Conservation (phyloP, 2,113 vertebrate genomes). For the Dicerorhinus sumatrensis region DNA sequence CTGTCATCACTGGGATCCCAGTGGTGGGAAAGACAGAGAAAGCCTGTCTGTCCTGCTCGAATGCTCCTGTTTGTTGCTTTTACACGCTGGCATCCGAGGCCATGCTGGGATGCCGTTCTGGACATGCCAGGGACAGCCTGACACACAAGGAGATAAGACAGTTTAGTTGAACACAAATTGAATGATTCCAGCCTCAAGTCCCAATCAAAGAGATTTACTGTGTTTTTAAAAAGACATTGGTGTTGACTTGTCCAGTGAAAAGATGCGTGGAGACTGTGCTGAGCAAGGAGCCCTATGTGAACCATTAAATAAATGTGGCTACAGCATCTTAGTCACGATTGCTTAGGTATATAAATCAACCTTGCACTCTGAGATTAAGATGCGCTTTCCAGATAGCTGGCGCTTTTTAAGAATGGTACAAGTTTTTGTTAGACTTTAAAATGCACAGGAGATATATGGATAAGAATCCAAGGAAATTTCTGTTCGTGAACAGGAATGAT, state of each 20-base stretch:
- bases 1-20: constrained; percentile 68
- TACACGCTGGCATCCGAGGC: constrained; percentile 79
- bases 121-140: constrained; percentile 84
- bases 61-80: constrained; percentile 81
- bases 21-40: not conserved
- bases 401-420: not conserved
- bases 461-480: not conserved
- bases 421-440: not conserved
- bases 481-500: not conserved
- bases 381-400: not conserved
- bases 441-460: not conserved
- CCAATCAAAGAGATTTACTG: constrained; percentile 89
- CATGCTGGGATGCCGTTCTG: constrained; percentile 78
- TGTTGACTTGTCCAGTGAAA: constrained; percentile 87
- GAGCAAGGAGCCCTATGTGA: constrained; percentile 69
- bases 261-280: constrained; percentile 74
- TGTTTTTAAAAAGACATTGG: constrained; percentile 87
- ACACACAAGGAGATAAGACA: constrained; percentile 86
- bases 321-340: not conserved
- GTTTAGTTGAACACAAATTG: constrained; percentile 87
- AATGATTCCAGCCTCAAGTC: constrained; percentile 88
- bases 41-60: constrained; percentile 81
- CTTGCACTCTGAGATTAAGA: not conserved
- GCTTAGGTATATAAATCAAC: not conserved
- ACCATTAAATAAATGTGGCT: constrained; percentile 71